Base-by-base conservation (phyloP, 2,797 vertebrate genomes). In the Sebastes minor region DNA sequence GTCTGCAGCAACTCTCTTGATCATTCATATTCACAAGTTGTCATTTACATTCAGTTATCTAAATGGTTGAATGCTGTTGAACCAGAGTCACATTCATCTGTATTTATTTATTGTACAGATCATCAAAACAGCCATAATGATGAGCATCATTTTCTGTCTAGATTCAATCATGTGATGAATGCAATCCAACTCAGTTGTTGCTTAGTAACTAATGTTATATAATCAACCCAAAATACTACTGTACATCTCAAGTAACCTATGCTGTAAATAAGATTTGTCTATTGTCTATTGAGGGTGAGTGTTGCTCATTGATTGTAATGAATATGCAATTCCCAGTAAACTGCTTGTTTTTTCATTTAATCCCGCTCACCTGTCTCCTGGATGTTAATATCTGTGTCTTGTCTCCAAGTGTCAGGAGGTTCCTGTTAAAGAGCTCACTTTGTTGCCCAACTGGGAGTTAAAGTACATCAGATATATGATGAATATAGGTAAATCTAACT, bases 201-300 rank as follows among this genome's bases (percentile, higher is more conserved):
- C 90, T 94, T 94, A 88, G 94, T 95, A 94, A 95, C 78, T 66
- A 74, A 89, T 92, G 91, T 94, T 82, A 82, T 83, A 86, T 86
- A 82, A 84, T 89, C 81, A 85, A 86, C 79, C 81, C 78, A 69
- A 73, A 91, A 91, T 86, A 86, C 91, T 90, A 82, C 88, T 95
- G 95, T 95, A 95, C 91, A 94, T 94, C 88, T 91, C 13, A 81
- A 93, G 84, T 94, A 90, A 91, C 85, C 80, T 76, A 71, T 89
- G 80, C 87, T 96, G 95, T 95, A 96, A 94, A 96, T 95, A 96
- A 91, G 86, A 94, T 89, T 86, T 93, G 89, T 93, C 80, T 95
- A 86, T 91, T 78, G 89, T 91, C 78, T 70, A 74, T 87, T 89
- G 86, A 87, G 82, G 76, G 80, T 88, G 86, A 88, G 66, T 90